These are phyloP conservation scores for Pseudolaguvia tuberculata DNA, from an alignment of 2,113 vertebrate genomes.

Conservation along the genomic window DNA sequence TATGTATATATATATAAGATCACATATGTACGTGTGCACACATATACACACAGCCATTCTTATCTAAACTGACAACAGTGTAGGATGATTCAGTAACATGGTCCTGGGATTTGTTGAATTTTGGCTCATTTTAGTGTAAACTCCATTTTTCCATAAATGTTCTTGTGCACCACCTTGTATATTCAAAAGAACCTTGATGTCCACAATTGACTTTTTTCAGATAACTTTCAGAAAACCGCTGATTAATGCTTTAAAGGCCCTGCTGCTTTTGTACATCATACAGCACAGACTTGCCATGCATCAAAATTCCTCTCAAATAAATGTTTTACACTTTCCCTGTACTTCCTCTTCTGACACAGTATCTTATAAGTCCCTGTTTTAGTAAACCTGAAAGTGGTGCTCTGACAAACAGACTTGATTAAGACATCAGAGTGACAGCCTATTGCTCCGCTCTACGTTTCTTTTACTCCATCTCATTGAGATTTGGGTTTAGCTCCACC, in stretches of 20 bases:
- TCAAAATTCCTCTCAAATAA: conserved; percentile 14
- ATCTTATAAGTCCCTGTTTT: conserved; percentile 28
- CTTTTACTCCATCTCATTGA: conserved; percentile 53
- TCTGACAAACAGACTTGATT: conserved; percentile 60
- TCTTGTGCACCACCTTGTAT: conserved; percentile 23
- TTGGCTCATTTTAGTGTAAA: conserved; percentile 28
- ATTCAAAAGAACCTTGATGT: conserved; percentile 35
- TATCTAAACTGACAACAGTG: conserved; percentile 40
- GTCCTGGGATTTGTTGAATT: conserved; percentile 21
- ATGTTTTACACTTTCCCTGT: conserved; percentile 17
- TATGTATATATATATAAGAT: no score
- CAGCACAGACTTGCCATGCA: conserved; percentile 41
- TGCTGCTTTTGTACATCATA: conserved; percentile 45
- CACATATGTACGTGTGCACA: conserved; percentile 50
- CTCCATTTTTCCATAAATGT: conserved; percentile 23
- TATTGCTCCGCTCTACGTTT: conserved; percentile 49
- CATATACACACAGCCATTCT: conserved; percentile 52
- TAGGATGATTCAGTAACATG: conserved; percentile 19
- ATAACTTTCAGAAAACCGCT: conserved; percentile 38
- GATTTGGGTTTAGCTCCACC: conserved; percentile 69
- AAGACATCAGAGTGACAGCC: conserved; percentile 71
- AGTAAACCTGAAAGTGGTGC: conserved; percentile 48
- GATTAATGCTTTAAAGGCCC: conserved; percentile 5
- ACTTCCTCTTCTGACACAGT: conserved; percentile 25
- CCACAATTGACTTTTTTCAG: conserved; percentile 7